A percentile compares a stretch with the other conserved stretches of the same genome.
Evolutionary conservation across 2,113 vertebrate genomes (phyloP).

Genomic region (Eptesicus fuscus): DNA sequence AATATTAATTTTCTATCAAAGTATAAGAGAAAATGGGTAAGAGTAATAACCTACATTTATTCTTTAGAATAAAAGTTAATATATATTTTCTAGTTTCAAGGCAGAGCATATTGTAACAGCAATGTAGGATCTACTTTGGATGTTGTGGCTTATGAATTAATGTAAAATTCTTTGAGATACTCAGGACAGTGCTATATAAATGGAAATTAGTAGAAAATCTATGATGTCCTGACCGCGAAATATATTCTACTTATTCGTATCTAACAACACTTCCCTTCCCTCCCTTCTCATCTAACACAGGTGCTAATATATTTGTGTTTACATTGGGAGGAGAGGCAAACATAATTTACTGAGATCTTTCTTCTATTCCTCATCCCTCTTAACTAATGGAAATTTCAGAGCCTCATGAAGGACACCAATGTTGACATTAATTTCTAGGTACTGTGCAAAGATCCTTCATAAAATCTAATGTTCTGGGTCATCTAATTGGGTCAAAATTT

Average conservation of each 20-base stretch:
- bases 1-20: constrained; percentile 1
- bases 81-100: neutral
- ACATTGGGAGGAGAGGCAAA: neutral
- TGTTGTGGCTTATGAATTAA: neutral
- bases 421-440: neutral
- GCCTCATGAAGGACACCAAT: neutral
- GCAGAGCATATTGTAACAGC: neutral
- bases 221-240: neutral
- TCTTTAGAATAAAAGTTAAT: neutral
- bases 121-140: neutral
- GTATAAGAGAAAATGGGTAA: neutral
- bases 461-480: neutral
- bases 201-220: constrained; percentile 1
- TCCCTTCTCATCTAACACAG: neutral
- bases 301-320: neutral
- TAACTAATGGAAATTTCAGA: neutral
- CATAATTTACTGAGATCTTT: neutral
- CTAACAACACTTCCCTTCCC: neutral
- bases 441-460: neutral
- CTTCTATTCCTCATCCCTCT: neutral
- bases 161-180: neutral
- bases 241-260: neutral
- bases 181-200: neutral
- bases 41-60: neutral
- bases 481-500: constrained; percentile 25